Evolutionary conservation across 2,797 vertebrate species (phyloP).

Genomic region (Chiloscyllium punctatum): DNA sequence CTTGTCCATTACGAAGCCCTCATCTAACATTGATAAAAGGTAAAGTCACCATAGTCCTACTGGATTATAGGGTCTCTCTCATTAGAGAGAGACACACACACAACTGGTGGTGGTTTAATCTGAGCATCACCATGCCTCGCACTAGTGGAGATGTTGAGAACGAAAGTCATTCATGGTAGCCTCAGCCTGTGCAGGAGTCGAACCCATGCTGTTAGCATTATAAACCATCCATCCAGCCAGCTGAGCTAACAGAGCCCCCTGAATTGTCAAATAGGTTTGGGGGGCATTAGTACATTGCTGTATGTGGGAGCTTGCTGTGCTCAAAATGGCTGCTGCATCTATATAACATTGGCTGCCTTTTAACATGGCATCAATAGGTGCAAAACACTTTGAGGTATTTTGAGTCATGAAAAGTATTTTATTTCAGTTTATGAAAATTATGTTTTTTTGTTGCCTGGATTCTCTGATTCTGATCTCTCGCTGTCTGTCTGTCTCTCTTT

Average conservation of each 20-base stretch:
- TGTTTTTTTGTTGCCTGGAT: neutral
- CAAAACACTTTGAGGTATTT: neutral
- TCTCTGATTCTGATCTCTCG: neutral
- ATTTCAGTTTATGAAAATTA: neutral
- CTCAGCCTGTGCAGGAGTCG: no score
- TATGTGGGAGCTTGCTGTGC: neutral
- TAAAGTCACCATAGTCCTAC: no score
- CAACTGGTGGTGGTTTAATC: no score
- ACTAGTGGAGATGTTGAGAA: no score
- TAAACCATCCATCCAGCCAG: no score
- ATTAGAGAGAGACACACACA: no score
- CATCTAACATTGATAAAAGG: neutral
- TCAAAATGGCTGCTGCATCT: neutral
- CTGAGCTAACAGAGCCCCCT: no score
- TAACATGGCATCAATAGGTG: neutral
- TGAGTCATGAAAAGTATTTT: neutral
- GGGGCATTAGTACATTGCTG: neutral
- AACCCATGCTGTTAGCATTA: no score
- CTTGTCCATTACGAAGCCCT: neutral
- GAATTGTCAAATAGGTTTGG: neutral
- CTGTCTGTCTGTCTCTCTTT: neutral
- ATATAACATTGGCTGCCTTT: neutral
- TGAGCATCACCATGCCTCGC: no score
- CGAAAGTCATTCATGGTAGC: no score
- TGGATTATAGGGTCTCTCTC: no score